A percentile compares a stretch with the other conserved stretches of the same genome.
Conservation (phyloP, 2,797 vertebrate species). For the Diplodus sargus region DNA sequence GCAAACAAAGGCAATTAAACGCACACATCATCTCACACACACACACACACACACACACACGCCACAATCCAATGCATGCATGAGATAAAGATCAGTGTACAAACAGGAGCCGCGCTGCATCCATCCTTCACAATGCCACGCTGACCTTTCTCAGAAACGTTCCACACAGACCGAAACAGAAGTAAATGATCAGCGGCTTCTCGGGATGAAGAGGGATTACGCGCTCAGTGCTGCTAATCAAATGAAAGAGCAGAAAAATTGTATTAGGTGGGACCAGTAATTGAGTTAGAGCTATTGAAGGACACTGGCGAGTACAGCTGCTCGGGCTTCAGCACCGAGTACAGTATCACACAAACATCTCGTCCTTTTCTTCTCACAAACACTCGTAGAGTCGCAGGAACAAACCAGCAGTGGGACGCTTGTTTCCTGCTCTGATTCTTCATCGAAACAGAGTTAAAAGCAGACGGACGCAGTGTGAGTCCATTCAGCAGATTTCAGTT, state of each 20-base stretch:
- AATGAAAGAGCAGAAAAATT: constrained; percentile 81
- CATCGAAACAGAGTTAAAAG: background rate
- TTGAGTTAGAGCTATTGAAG: constrained; percentile 77
- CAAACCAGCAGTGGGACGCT: background rate
- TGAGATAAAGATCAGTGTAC: constrained; percentile 49
- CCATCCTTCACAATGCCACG: constrained; percentile 67
- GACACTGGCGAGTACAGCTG: constrained; percentile 67
- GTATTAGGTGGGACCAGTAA: constrained; percentile 78
- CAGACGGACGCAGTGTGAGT: background rate
- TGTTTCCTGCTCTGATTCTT: background rate
- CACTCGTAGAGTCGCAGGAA: background rate
- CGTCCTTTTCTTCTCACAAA: constrained; percentile 16
- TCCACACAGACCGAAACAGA: constrained; percentile 54
- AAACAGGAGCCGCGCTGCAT: constrained; percentile 48
- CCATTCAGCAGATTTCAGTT: too few species aligned
- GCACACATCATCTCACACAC: constrained; percentile 22
- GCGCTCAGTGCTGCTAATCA: constrained; percentile 78
- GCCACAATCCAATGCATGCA: constrained; percentile 24
- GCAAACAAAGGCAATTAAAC: constrained; percentile 63
- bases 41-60: constrained; percentile 1
- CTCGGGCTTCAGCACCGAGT: constrained; percentile 19
- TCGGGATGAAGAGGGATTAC: constrained; percentile 79
- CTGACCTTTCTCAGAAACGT: constrained; percentile 69
- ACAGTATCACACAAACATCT: constrained; percentile 29
- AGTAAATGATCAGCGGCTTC: constrained; percentile 62